Evolutionary conservation across 2,113 vertebrate genomes (phyloP), one percentile per base, ranked within the genome.

Genomic region (Eurypyga helias): DNA sequence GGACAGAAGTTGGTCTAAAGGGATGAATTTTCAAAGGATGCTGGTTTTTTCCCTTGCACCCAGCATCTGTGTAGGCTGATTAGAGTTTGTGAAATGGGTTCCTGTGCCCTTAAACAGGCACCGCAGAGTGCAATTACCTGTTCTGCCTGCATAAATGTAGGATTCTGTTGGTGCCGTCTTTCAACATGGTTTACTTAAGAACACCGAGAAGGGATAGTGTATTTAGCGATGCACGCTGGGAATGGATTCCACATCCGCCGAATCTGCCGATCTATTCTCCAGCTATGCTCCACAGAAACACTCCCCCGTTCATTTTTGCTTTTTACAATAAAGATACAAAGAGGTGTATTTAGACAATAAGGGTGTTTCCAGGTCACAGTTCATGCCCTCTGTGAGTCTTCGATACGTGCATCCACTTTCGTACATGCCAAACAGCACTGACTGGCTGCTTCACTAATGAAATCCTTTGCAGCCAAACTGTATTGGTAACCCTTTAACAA

Each of bases 21-120:
- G 94, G 86, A 84, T 19, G 19, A 2, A 61, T 78, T 92, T 92
- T 73, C 76, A 81, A 57, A 89, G 64, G 67, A 52, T 54, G 66
- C 33, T 76, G 36, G 2, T 7, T 18, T 80, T 62, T 33, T 25
- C 0, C 25, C 61, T 69, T 23, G 43, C 66, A 72, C 20, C 19
- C 65, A 86, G 33, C 25, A 65, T 46, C 76, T 72, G 70, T 85
- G 94, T 6, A 43, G 36, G 49, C 75, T 88, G 72, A 49, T 43
- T 33, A 52, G 43, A 52, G 29, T 87, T 81, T 80, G 76, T 19
- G 5, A 76, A 89, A 77, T 62, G 73, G 38, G 43, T 60, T 60
- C 36, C 78, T 75, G 65, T 64, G 94, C 61, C 91, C 89, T 88
- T 52, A 90, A 61, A 70, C 25, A 91, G 78, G n/a, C 79, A 71